Evolutionary conservation across 2,888 invertebrate genomes (phyloP).

Genomic region (Smittia sp.): DNA sequence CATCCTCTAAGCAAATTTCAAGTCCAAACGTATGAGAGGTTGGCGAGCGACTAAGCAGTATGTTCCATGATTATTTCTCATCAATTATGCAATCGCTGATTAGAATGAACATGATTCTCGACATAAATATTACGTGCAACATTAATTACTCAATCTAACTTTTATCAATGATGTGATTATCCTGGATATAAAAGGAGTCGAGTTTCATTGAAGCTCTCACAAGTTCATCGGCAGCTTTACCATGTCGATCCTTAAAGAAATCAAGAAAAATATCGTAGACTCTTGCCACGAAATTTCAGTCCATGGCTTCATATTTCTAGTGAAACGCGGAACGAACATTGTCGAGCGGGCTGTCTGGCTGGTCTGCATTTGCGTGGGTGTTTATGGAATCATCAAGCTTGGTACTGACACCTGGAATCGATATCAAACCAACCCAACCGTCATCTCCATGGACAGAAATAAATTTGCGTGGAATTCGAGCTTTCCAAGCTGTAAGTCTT

Average conservation of each 20-base stretch:
- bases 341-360: conserved; percentile 58
- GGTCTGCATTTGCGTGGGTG: conserved; percentile 56
- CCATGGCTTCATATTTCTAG: conserved; percentile 52
- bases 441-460: conserved; percentile 71
- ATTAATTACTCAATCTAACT: background rate
- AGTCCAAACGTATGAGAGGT: too few relatives aligned
- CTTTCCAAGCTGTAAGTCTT: conserved; percentile 57
- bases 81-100: background rate
- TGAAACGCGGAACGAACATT: conserved; percentile 50
- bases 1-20: too few relatives aligned
- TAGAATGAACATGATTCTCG: background rate
- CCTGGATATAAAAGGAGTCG: too few relatives aligned
- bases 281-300: conserved; percentile 51
- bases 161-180: background rate
- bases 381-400: conserved; percentile 58
- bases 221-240: background rate
- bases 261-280: conserved; percentile 49
- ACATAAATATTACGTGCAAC: background rate
- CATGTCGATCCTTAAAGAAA: conserved; percentile 44
- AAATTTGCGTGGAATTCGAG: conserved; percentile 70
- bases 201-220: too few relatives aligned
- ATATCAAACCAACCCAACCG: conserved; percentile 68
- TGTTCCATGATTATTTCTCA: too few relatives aligned
- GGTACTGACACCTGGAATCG: conserved; percentile 63
- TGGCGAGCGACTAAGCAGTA: too few relatives aligned